Conservation (phyloP, 2,797 vertebrate species). For the Crax fasciolata region DNA sequence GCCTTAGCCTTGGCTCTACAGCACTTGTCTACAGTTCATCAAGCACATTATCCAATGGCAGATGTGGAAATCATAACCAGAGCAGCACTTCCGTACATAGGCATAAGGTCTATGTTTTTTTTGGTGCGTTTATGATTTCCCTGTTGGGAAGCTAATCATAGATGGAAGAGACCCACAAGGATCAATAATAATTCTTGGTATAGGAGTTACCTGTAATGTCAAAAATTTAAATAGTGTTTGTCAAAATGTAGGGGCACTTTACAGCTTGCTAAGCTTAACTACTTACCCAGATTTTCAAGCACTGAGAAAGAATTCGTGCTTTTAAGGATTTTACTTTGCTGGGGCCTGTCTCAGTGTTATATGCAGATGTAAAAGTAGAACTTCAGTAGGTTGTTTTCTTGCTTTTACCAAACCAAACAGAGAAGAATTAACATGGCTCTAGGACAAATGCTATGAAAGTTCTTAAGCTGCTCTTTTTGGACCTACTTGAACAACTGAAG, state of each 20-base stretch:
- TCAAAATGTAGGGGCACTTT: neutral
- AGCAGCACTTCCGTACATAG: neutral
- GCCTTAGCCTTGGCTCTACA: neutral
- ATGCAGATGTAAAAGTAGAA: neutral
- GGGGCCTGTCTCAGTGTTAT: neutral
- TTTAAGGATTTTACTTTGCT: neutral
- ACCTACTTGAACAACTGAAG: neutral
- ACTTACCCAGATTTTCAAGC: neutral
- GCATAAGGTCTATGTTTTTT: accelerated
- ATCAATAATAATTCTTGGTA: neutral
- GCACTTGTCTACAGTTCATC: neutral
- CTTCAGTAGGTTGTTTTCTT: neutral
- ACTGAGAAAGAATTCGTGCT: neutral
- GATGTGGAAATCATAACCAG: neutral
- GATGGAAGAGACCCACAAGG: neutral
- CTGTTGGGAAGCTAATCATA: neutral
- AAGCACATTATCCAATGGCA: neutral
- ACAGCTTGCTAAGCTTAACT: neutral
- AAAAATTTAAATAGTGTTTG: neutral
- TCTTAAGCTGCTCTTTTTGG: neutral
- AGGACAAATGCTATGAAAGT: neutral
- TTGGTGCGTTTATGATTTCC: neutral
- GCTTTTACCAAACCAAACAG: neutral
- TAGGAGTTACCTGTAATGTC: neutral
- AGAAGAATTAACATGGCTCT: neutral